These are phyloP conservation scores for Calyptommatus sinebrachiatus DNA, from an alignment of 2,113 vertebrate species.

Conservation along the genomic window DNA sequence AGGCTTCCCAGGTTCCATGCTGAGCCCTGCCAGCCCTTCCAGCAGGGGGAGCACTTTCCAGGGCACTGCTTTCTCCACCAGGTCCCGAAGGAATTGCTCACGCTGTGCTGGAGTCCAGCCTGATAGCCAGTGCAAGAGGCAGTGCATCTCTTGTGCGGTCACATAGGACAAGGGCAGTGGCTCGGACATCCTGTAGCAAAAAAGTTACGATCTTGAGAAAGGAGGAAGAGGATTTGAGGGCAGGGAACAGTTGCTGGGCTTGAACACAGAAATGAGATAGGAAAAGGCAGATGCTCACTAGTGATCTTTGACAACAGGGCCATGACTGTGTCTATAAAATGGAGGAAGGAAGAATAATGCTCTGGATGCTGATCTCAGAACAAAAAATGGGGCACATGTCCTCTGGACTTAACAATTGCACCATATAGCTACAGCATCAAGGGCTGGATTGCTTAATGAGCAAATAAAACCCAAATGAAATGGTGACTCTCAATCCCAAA, in stretches of 20 bases:
- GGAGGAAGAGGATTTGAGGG: not conserved
- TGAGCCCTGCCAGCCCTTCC: slow-evolving; percentile 79
- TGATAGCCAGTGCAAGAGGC: slow-evolving; percentile 86
- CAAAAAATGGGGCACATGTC: no score
- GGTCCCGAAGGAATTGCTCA: slow-evolving; percentile 81
- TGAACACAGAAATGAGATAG: not conserved
- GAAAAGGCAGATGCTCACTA: not conserved
- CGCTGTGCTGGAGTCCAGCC: slow-evolving; percentile 76
- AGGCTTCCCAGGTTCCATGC: slow-evolving; percentile 65
- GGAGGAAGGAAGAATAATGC: not conserved
- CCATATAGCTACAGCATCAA: not conserved
- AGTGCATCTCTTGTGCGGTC: slow-evolving; percentile 84
- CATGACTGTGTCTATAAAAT: not conserved
- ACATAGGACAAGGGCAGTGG: slow-evolving; percentile 74
- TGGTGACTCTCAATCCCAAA: not conserved
- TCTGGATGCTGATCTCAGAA: not conserved
- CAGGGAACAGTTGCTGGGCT: not conserved
- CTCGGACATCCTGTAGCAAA: slow-evolving; percentile 3
- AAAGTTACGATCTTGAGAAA: not conserved
- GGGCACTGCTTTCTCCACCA: slow-evolving; percentile 85
- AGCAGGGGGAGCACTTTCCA: slow-evolving; percentile 84
- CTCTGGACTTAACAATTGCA: not conserved
- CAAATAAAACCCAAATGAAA: not conserved
- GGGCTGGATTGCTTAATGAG: not conserved
- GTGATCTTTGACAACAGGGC: no score